Base-by-base conservation (phyloP, 1,140 invertebrate genomes). In the Zaprionus kolodkinae region DNA sequence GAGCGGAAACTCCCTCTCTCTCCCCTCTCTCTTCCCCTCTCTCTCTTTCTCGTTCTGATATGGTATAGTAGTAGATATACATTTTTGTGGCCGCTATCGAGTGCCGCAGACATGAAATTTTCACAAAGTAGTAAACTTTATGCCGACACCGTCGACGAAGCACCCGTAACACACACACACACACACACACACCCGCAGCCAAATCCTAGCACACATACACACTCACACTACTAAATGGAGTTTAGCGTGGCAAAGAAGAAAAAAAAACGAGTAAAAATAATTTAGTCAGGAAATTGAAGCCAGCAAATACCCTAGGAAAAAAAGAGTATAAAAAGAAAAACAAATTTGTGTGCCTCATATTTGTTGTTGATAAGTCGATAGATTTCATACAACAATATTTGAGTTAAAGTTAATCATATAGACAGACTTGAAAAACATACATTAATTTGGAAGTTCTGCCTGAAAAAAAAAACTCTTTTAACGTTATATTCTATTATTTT, bases 71-170 rank as follows among this genome's bases (percentile, higher is more conserved):
- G 36, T 69, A 43, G 59, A 64, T 80, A 78, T 81, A 86, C 61
- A 88, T 72, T 82, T 87, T 78, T 88, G 84, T 83, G 83, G 83
- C 80, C 84, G 82, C 79, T 79, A 86, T 86, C 83, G 83, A 88
- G 84, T 79, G 84, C 82, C 84, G 62, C 83, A 88, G 83, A 87
- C 83, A 88, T 87, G 76, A 79, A 88, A 83, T 87, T 87, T 88
- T 74, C 84, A 83, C 80, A 83, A 88, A 87, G 84, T 87, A 88
- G 79, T 71, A 88, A 87, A 87, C 76, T 87, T 87, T 88, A 84
- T 84, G 80, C 84, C 84, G 76, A 76, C 81, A 77, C 72, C 76
- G 83, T 60, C 71, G 64, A 79, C 76, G 68, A 68, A 54, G 50
- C 61, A 50, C 10, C 45, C 45, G 33, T 68, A 71, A 54, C 63